Conservation (phyloP, 2,113 vertebrate genomes). For the Crotalus horridus region DNA sequence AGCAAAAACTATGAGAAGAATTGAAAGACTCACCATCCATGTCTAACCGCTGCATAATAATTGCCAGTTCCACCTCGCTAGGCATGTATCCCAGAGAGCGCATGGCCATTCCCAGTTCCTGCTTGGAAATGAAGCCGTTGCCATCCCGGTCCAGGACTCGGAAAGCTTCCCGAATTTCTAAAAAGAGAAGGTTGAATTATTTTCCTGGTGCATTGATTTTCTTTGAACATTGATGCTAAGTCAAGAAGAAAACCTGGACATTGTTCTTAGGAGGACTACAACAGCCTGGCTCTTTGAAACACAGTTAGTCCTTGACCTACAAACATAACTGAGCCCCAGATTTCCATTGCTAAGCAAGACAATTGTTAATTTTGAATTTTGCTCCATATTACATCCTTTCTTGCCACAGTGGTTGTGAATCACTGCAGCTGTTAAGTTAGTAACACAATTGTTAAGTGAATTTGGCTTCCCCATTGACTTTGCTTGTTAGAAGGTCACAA, state of each 20-base stretch:
- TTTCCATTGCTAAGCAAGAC: neutral
- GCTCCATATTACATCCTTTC: neutral
- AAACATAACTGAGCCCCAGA: neutral
- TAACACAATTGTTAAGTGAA: too few relatives aligned
- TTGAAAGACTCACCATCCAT: slow-evolving; percentile 88
- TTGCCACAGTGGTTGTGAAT: neutral
- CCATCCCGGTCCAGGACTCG: slow-evolving; percentile 95
- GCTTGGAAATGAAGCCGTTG: slow-evolving; percentile 98
- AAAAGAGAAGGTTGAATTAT: slow-evolving; percentile 39
- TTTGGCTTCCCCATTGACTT: too few relatives aligned
- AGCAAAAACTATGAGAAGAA: neutral
- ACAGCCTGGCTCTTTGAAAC: neutral
- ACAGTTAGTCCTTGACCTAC: neutral
- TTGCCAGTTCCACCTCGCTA: slow-evolving; percentile 97
- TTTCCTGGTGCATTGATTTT: neutral
- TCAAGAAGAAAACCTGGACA: neutral
- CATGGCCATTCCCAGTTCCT: slow-evolving; percentile 99
- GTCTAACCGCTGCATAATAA: slow-evolving; percentile 98
- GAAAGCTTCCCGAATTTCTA: slow-evolving; percentile 98
- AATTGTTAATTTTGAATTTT: neutral
- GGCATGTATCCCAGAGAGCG: slow-evolving; percentile 98
- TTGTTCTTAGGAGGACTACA: neutral
- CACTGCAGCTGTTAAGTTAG: neutral
- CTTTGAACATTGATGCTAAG: neutral
- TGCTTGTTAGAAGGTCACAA: too few relatives aligned